Conservation (phyloP, 2,797 vertebrate species). For the Poecilia gillii region DNA sequence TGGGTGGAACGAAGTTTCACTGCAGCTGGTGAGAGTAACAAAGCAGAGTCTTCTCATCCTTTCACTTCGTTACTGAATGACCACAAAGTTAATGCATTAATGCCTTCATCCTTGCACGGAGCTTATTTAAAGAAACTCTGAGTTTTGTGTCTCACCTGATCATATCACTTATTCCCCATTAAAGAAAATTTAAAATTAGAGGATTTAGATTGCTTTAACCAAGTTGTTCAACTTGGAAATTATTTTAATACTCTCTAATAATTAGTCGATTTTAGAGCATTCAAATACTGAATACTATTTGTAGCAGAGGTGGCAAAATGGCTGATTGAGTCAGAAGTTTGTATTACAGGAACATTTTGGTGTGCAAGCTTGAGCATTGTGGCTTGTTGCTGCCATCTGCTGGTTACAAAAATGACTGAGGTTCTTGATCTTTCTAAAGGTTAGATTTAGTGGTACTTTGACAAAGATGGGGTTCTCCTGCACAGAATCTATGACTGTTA, state of each 20-base stretch:
- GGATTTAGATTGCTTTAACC: not conserved
- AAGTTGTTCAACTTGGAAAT: not conserved
- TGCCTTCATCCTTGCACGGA: slow-evolving; percentile 36
- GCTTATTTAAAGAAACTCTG: not conserved
- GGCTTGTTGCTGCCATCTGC: slow-evolving; percentile 46
- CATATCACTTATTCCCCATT: not conserved
- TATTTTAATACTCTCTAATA: not conserved
- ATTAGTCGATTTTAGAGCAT: not conserved
- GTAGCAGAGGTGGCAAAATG: slow-evolving; percentile 15
- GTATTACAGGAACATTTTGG: slow-evolving; percentile 14
- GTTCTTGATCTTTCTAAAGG: not conserved
- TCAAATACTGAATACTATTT: not conserved
- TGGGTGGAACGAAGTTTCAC: slow-evolving; percentile 8
- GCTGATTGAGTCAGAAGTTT: slow-evolving; percentile 28
- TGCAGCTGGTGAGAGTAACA: slow-evolving; percentile 20
- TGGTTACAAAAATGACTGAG: slow-evolving; percentile 30
- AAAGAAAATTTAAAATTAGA: not conserved
- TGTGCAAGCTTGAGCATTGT: not conserved
- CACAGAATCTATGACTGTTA: not conserved
- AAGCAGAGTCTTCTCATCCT: not conserved
- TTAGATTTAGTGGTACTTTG: not conserved
- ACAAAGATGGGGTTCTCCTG: not conserved
- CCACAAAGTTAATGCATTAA: slow-evolving; percentile 34
- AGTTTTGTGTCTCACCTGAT: slow-evolving; percentile 3
- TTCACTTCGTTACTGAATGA: slow-evolving; percentile 9